Evolutionary conservation across 2,888 invertebrate genomes (phyloP), one percentile per base, ranked within the genome.

Genomic region (Leucophenga montana): DNA sequence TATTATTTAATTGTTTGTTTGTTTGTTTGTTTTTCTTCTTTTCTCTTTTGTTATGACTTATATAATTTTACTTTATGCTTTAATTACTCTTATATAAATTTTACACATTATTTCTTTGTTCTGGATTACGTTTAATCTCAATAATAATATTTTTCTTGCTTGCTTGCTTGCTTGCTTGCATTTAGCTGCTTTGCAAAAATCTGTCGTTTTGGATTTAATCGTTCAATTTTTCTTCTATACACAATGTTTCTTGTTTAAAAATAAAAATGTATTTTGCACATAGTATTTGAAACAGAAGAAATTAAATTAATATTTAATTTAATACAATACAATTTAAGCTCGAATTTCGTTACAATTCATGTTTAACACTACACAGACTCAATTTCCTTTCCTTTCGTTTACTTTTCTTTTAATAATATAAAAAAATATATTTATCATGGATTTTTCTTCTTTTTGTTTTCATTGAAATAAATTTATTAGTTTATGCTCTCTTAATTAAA

Each of bases 241-340:
- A 27, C 27, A n/a, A 27, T 50, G 11, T 65, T 48, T 50, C n/a
- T 50, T 16, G 14, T 61, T n/a, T 61, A 11, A 61, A 27, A 18
- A 33, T 59, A 9, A n/a, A 33, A 59, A 22, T 13, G 9, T 56
- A 11, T 56, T 56, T 56, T 22, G 16, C 18, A 22, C 22, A 22
- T 56, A n/a, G n/a, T n/a, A n/a, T 13, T 20, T 3, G 5, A 16
- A 53, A 48, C 48, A 44, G 62, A 62, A 46, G 3, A 48, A n/a
- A n/a, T 61, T n/a, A 62, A 62, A 62, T 20, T 46, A 46, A 46
- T 31, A 16, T 59, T 59, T 18, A 61, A 33, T 61, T 39, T 9
- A 61, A 53, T 53, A n/a, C 20, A 81, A 83, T 76, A 75, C 74
- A 78, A 78, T 75, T 71, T 82, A 82, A 82, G 81, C 81, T 82